Percentiles rank a stretch among this genome's conserved stretches.
Conservation (phyloP, 2,113 vertebrate genomes). For the Oryctolagus cuniculus region DNA sequence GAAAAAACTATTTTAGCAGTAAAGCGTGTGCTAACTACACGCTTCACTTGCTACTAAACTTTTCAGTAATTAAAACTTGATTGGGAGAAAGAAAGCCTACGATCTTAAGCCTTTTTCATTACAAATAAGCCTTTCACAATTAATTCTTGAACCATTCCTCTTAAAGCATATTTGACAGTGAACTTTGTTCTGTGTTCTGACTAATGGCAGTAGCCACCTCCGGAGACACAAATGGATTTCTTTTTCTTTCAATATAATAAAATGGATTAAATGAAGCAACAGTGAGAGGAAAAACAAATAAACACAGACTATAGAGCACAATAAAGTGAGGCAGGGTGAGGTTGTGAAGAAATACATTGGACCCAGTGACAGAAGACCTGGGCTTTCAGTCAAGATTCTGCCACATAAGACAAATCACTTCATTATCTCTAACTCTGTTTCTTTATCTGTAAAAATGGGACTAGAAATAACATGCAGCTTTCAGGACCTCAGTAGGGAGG, state of each 20-base stretch:
- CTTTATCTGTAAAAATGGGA: not conserved
- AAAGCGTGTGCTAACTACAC: not conserved
- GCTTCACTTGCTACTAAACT: slow-evolving; percentile 23
- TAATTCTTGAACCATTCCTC: slow-evolving; percentile 42
- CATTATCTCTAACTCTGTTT: not conserved
- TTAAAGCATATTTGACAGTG: slow-evolving; percentile 54
- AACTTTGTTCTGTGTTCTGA: slow-evolving; percentile 39
- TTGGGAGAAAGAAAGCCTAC: slow-evolving; percentile 41
- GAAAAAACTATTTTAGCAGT: not conserved
- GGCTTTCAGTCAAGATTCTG: not conserved
- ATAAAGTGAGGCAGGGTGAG: not conserved
- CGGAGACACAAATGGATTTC: slow-evolving; percentile 26
- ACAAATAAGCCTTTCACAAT: slow-evolving; percentile 39
- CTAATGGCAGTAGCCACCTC: not conserved
- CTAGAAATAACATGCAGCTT: not conserved
- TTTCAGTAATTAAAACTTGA: slow-evolving; percentile 67
- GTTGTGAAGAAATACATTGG: not conserved
- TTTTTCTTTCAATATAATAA: slow-evolving; percentile 47
- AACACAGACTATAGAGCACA: not conserved
- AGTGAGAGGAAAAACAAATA: not conserved
- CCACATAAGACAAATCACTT: not conserved
- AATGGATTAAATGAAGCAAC: slow-evolving; percentile 36
- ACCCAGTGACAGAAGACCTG: not conserved
- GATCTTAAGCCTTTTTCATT: slow-evolving; percentile 49
- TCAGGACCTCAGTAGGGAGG: not conserved